These are phyloP conservation scores for Oscheius sp. DNA, from an alignment of 2,888 invertebrate genomes.

Conservation along the genomic window DNA sequence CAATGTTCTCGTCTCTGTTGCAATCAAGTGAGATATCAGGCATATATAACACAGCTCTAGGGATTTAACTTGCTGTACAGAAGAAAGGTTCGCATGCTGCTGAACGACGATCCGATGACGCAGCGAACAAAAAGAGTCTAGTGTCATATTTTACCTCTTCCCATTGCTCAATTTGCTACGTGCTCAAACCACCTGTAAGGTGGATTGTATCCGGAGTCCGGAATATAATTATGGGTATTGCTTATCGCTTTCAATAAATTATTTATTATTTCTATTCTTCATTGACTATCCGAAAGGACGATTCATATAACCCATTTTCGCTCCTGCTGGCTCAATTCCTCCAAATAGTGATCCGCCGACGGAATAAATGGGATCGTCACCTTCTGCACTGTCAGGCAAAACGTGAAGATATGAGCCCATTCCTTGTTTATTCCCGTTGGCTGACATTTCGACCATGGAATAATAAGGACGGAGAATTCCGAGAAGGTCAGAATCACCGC, in stretches of 20 bases:
- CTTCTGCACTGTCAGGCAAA: conserved; percentile 61
- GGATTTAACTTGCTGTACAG: conserved; percentile 51
- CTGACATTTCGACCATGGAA: conserved; percentile 64
- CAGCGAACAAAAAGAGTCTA: conserved; percentile 9
- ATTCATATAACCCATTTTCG: conserved; percentile 60
- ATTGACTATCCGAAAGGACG: conserved; percentile 51
- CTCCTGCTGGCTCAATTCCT: conserved; percentile 63
- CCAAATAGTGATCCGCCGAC: conserved; percentile 62
- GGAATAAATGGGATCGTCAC: conserved; percentile 62
- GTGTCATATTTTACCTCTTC: conserved; percentile 20
- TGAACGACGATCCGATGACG: conserved; percentile 40
- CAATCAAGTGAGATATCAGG: conserved; percentile 35
- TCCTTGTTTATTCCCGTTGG: conserved; percentile 66
- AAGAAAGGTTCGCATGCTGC: conserved; percentile 36
- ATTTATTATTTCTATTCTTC: conserved; percentile 10
- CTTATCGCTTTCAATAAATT: conserved; percentile 1
- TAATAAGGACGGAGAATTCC: conserved; percentile 63
- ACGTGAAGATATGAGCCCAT: conserved; percentile 65
- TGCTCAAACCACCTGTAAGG: conserved; percentile 10
- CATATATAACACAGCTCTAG: conserved; percentile 19
- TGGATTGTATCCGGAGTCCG: conserved; percentile 19
- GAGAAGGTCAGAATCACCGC: conserved; percentile 58
- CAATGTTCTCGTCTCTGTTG: conserved; percentile 49
- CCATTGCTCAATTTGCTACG: conserved; percentile 1
- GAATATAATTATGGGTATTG: conserved; percentile 22